These are phyloP conservation scores for Penaeus indicus DNA, from an alignment of 1,140 invertebrate species.

Conservation along the genomic window DNA sequence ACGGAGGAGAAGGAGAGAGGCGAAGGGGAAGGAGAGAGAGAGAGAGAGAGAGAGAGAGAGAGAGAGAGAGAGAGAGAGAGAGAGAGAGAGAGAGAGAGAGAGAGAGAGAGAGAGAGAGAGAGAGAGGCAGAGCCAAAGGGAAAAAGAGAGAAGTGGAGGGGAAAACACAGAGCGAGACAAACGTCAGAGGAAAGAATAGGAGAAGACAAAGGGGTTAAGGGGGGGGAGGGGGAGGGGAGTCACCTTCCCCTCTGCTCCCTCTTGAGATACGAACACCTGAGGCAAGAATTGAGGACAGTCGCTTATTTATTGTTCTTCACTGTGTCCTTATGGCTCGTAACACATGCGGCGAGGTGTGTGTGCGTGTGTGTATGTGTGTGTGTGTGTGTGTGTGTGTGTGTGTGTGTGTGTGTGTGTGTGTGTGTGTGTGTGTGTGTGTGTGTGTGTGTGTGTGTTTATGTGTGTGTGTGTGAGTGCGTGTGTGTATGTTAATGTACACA, in stretches of 20 bases:
- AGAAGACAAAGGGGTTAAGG: background rate
- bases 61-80: background rate
- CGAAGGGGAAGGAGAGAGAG: background rate
- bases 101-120: background rate
- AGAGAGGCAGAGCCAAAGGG: background rate
- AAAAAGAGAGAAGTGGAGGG: background rate
- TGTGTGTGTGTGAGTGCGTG: constrained; percentile 17
- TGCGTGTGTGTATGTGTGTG: background rate
- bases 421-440: constrained; percentile 4
- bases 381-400: constrained; percentile 15
- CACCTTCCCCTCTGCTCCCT: no score
- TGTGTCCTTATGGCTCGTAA: no score
- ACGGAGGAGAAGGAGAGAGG: background rate
- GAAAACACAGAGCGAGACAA: constrained; percentile 11
- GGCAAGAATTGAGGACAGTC: no score
- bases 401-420: constrained; percentile 20
- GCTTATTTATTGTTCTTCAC: no score
- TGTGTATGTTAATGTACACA: constrained; percentile 16
- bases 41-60: background rate
- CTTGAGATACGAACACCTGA: no score
- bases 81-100: background rate
- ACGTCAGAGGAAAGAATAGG: background rate
- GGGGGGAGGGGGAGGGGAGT: background rate
- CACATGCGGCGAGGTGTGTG: background rate
- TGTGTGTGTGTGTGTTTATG: background rate